Base-by-base conservation (phyloP, 1,140 invertebrate species). In the Orius laevigatus region DNA sequence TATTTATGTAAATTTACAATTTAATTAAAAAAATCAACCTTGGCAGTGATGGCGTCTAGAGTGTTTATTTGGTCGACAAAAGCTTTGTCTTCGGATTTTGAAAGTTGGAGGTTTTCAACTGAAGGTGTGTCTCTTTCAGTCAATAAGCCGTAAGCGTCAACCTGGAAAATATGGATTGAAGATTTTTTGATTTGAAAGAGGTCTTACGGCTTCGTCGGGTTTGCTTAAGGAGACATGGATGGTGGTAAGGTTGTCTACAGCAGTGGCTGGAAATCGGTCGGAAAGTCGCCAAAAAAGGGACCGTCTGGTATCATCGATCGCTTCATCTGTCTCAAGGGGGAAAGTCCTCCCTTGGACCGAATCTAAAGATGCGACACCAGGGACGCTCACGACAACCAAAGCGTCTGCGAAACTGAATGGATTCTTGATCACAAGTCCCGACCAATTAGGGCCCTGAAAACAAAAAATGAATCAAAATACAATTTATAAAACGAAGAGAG, bases 331-430 rank as follows among this genome's bases (percentile, higher is more conserved):
- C 49, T 66, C 64, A 41, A 81, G 56, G 11, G 75, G 70, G 56
- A 64, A 81, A 57, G 33, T 34, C 50, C 56, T 51, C 59, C 58
- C 19, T 57, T 59, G 9, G 52, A 58, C 46, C 5, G 57, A 55
- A 35, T 62, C 56, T n/a, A 69, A 48, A 18, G 60, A 59, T n/a
- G 66, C 64, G 5, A 82, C 64, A 49, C 82, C 83, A 63, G 82
- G 77, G 35, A 89, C 68, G 33, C 74, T 74, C 31, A 89, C 67
- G 31, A 74, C 72, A 18, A 88, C 78, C 41, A 82, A 71, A 32
- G 79, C 81, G 64, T 84, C 78, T 19, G 85, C 80, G 49, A 80
- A 69, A 51, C 75, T 70, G 55, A 90, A 88, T 6, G 84, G 78
- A 66, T 84, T 72, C 2, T 64, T 69, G 39, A 86, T 71, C 20